Evolutionary conservation across 1,140 invertebrate species (phyloP), one percentile per base, ranked within the genome.

Genomic region (Orchestia grillus): DNA sequence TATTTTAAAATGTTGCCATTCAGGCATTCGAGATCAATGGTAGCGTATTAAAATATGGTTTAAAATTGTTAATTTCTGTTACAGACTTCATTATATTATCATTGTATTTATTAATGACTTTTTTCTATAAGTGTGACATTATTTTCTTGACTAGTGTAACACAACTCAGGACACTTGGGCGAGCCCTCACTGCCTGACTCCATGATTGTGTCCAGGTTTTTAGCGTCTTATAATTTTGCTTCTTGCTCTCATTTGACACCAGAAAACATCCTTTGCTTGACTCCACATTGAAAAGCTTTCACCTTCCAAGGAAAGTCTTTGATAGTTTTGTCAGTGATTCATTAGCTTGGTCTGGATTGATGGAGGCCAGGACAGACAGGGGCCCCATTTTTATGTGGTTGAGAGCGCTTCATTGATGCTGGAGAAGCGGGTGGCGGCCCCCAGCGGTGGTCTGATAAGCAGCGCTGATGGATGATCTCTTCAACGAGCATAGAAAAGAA

Each of bases 341-440:
- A 94, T 94, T 94, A 94, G 43, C 44, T 47, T 44, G 43, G 92
- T 44, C 44, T 94, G 92, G 92, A 94, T 94, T 94, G 92, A 94
- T 94, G 92, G 44, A 28, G 36, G 8, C 6, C 43, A 40, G 19
- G 92, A 44, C 92, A 94, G 92, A 44, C 92, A 94, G 47, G 44
- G 92, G 43, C 8, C 41, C 43, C 43, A 94, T 94, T 94, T 94
- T 94, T 94, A 94, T 94, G 92, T 45, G 92, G 43, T 94, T 94
- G 43, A 44, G 92, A 40, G 41, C 92, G 36, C 92, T 94, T 94
- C 44, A 94, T 94, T 47, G 92, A 94, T 45, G 92, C 44, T n/a
- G 92, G 19, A 77, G 62, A 44, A 47, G 92, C 11, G 44, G 92
- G 44, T 36, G 44, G 92, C 44, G 88, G 4, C 88, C 42, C 36